Conservation (phyloP, 2,797 vertebrate species). For the Macropodus opercularis region DNA sequence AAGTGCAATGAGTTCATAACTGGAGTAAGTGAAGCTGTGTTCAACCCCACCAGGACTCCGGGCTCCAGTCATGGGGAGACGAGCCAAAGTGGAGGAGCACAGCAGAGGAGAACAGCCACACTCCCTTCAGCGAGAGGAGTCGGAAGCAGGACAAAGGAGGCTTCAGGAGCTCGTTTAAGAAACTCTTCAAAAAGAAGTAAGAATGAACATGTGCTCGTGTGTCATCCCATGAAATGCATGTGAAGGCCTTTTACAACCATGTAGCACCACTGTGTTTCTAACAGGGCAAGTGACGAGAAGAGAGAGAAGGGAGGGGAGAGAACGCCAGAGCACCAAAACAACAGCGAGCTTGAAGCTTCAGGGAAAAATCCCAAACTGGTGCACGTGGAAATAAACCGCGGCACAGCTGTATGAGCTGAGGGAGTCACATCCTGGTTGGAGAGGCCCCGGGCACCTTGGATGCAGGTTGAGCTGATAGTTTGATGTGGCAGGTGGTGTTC, state of each 20-base stretch:
- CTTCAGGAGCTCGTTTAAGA: slow-evolving; percentile 97
- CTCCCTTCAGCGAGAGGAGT: slow-evolving; percentile 90
- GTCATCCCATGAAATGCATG: no score
- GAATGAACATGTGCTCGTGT: slow-evolving; percentile 27
- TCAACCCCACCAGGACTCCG: slow-evolving; percentile 63
- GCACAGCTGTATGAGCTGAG: slow-evolving; percentile 87
- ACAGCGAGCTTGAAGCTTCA: slow-evolving; percentile 75
- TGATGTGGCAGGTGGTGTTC: no score
- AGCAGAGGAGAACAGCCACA: slow-evolving; percentile 78
- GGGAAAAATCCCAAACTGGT: slow-evolving; percentile 78
- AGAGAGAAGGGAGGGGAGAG: slow-evolving; percentile 86
- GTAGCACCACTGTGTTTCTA: slow-evolving; percentile 14
- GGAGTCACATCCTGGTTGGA: no score
- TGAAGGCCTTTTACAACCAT: no score
- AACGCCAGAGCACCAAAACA: slow-evolving; percentile 77
- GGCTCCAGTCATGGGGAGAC: slow-evolving; percentile 75
- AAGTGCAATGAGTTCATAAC: neutral
- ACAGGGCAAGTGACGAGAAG: slow-evolving; percentile 85
- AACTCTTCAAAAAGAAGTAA: slow-evolving; percentile 99
- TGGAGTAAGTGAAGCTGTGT: neutral
- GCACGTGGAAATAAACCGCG: slow-evolving; percentile 84
- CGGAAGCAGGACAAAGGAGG: slow-evolving; percentile 95
- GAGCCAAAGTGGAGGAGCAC: slow-evolving; percentile 81
- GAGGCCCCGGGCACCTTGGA: no score
- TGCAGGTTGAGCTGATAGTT: no score